Percentiles rank a stretch among this genome's conserved stretches.
Conservation (phyloP, 2,113 vertebrate genomes). For the Ornithorhynchus anatinus region DNA sequence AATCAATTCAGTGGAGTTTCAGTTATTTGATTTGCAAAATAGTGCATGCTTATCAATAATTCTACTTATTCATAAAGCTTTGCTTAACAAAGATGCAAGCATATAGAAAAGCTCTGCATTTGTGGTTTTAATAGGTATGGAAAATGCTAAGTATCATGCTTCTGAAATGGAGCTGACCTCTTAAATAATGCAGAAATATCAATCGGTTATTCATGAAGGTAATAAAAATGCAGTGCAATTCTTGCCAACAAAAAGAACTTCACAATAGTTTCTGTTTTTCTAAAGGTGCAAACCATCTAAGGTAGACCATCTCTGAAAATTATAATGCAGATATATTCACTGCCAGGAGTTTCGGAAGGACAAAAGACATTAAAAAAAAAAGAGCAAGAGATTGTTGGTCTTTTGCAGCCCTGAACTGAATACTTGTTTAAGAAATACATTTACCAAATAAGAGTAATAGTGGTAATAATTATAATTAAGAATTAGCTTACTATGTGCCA, state of each 20-base stretch:
- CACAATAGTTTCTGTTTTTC: too few species aligned
- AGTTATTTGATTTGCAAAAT: neutral
- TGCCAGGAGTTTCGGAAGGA: too few species aligned
- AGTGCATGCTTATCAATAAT: neutral
- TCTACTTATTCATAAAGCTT: neutral
- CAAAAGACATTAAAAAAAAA: too few species aligned
- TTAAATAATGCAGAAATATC: constrained; percentile 15
- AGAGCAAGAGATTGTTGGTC: too few species aligned
- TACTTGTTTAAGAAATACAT: too few species aligned
- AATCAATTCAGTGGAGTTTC: neutral
- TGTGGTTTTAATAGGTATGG: constrained; percentile 3
- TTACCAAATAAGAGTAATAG: too few species aligned
- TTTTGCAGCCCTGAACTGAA: too few species aligned
- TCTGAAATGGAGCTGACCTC: constrained; percentile 4
- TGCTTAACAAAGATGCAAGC: neutral
- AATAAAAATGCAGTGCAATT: neutral
- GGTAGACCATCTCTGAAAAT: too few species aligned
- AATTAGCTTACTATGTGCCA: too few species aligned
- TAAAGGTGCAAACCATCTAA: too few species aligned
- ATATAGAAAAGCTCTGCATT: neutral
- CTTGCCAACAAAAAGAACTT: neutral
- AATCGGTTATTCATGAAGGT: neutral
- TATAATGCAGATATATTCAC: too few species aligned
- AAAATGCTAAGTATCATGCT: neutral
- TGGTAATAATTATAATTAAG: too few species aligned